Percentiles rank a stretch among this genome's conserved stretches.
These are phyloP conservation scores for Gandaritis pyraliata DNA, from an alignment of 2,888 invertebrate species.

Conservation along the genomic window DNA sequence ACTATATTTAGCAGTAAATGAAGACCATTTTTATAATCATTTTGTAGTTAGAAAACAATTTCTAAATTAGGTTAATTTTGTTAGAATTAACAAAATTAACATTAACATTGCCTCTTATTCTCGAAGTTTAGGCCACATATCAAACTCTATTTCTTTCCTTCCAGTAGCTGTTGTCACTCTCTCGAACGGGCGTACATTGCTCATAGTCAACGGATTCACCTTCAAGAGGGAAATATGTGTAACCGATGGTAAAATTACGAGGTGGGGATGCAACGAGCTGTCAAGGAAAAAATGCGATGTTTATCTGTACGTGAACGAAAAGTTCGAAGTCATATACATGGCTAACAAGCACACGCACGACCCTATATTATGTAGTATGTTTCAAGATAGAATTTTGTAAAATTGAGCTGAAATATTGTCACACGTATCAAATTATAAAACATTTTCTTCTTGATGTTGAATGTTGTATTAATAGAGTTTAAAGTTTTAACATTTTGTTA, in stretches of 20 bases:
- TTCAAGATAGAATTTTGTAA: constrained; percentile 61
- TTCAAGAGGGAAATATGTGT: constrained; percentile 60
- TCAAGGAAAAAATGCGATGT: constrained; percentile 62
- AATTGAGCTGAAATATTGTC: background rate
- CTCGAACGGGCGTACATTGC: constrained; percentile 64
- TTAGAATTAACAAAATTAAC: no score
- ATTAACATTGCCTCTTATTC: no score
- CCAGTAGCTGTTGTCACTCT: constrained; percentile 69
- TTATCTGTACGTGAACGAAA: constrained; percentile 65
- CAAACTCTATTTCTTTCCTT: constrained; percentile 24
- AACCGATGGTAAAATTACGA: constrained; percentile 53
- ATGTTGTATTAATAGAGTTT: background rate
- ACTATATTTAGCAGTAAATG: no score
- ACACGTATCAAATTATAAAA: background rate
- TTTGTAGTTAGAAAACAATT: no score
- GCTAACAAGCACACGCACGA: constrained; percentile 66
- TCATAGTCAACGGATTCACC: constrained; percentile 71
- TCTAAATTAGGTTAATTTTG: no score
- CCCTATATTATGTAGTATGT: constrained; percentile 63
- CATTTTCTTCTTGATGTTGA: background rate
- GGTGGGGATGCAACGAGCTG: constrained; percentile 69
- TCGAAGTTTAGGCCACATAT: no score
- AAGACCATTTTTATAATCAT: no score
- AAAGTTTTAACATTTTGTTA: background rate
- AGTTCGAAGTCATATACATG: constrained; percentile 62